These are phyloP conservation scores for Ardeotis arabs DNA, from an alignment of 2,113 vertebrate genomes.

Conservation along the genomic window DNA sequence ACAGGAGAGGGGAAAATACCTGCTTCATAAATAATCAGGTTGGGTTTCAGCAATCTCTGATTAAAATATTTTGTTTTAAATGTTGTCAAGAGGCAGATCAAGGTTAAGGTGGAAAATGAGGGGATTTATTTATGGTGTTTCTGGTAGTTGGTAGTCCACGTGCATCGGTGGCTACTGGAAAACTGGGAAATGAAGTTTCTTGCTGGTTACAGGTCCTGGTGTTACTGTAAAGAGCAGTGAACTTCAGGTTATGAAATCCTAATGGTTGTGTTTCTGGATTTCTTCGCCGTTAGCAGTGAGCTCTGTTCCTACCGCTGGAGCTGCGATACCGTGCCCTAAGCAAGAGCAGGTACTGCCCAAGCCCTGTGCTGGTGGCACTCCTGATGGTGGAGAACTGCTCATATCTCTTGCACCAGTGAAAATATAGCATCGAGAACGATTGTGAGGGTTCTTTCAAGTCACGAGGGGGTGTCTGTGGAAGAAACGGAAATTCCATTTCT, in stretches of 20 bases:
- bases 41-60: neutral
- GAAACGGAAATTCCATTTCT: rapidly evolving
- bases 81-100: neutral
- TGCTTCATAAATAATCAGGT: neutral
- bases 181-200: neutral
- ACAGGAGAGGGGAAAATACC: neutral
- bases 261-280: neutral
- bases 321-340: neutral
- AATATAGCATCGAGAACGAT: neutral
- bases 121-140: neutral
- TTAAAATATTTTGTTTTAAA: neutral
- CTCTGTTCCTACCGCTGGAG: rapidly evolving
- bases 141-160: neutral
- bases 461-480: neutral
- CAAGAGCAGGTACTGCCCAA: neutral
- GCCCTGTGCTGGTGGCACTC: neutral
- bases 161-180: neutral
- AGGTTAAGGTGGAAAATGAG: neutral
- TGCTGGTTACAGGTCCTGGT: neutral
- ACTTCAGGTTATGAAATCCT: neutral
- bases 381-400: neutral
- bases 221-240: neutral
- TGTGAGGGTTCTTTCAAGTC: neutral
- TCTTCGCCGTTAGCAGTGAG: rapidly evolving
- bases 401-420: rapidly evolving